Evolutionary conservation across 2,113 vertebrate genomes (phyloP).

Genomic region (Halichoerus grypus): DNA sequence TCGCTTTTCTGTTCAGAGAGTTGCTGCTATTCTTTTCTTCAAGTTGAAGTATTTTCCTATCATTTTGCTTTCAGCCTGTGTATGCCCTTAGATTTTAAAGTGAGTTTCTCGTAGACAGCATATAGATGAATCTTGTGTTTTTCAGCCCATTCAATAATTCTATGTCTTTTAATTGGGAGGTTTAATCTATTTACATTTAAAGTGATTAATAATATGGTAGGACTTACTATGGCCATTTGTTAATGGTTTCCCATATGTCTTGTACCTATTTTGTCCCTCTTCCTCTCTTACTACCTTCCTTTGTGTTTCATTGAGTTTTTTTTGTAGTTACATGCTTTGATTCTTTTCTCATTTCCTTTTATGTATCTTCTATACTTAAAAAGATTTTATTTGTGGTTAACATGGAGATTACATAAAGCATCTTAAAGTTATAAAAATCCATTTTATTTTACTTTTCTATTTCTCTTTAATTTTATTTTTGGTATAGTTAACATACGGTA

Average conservation of each 20-base stretch:
- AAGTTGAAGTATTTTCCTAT: background rate
- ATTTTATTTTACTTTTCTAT: background rate
- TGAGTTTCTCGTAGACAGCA: background rate
- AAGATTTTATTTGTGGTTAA: background rate
- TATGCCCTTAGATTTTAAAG: background rate
- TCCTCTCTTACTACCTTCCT: background rate
- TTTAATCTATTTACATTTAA: slow-evolving; percentile 22
- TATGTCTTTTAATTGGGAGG: background rate
- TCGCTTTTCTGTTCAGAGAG: too few relatives aligned
- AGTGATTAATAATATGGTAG: background rate
- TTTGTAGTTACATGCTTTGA: background rate
- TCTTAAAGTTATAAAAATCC: background rate
- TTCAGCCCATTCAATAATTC: background rate
- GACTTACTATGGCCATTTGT: background rate
- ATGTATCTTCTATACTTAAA: background rate
- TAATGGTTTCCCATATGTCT: background rate
- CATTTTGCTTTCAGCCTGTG: background rate
- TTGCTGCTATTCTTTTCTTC: too few relatives aligned
- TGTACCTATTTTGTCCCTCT: background rate
- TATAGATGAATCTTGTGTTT: background rate
- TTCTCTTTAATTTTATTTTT: background rate
- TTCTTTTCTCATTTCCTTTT: background rate
- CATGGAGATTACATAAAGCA: background rate
- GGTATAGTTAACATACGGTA: background rate
- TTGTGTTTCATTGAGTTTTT: background rate